Conservation (phyloP, 2,888 invertebrate genomes). For the Heterodera filipjevi region DNA sequence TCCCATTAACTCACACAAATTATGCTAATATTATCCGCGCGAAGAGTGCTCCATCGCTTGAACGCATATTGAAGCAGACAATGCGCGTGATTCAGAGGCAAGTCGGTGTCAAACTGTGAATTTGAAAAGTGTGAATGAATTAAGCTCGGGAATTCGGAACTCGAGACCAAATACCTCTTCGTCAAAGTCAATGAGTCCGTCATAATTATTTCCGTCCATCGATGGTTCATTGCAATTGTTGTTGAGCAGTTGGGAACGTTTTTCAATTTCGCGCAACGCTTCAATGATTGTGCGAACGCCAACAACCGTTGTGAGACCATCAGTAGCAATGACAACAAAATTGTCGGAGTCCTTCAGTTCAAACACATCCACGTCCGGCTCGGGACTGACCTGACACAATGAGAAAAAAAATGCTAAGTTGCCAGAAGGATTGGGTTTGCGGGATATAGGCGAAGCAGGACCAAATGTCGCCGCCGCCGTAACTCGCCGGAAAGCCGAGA, state of each 20-base stretch:
- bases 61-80: constrained; percentile 82
- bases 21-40: constrained; percentile 94
- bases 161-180: too few relatives aligned
- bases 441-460: too few relatives aligned
- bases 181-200: not conserved
- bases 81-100: constrained; percentile 79
- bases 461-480: too few relatives aligned
- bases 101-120: not conserved
- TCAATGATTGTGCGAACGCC: constrained; percentile 81
- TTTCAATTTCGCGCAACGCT: constrained; percentile 37
- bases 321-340: constrained; percentile 91
- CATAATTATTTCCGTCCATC: not conserved
- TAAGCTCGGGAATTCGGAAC: too few relatives aligned
- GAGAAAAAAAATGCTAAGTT: too few relatives aligned
- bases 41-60: constrained; percentile 82
- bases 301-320: constrained; percentile 95
- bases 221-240: not conserved
- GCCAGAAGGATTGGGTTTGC: too few relatives aligned
- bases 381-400: constrained; percentile 79
- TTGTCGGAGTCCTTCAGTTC: constrained; percentile 70
- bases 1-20: constrained; percentile 78
- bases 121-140: too few relatives aligned
- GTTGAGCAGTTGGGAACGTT: not conserved
- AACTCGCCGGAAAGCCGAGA: too few relatives aligned
- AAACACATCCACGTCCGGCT: constrained; percentile 88